Evolutionary conservation across 2,113 vertebrate genomes (phyloP).

Genomic region (Gambusia holbrooki): DNA sequence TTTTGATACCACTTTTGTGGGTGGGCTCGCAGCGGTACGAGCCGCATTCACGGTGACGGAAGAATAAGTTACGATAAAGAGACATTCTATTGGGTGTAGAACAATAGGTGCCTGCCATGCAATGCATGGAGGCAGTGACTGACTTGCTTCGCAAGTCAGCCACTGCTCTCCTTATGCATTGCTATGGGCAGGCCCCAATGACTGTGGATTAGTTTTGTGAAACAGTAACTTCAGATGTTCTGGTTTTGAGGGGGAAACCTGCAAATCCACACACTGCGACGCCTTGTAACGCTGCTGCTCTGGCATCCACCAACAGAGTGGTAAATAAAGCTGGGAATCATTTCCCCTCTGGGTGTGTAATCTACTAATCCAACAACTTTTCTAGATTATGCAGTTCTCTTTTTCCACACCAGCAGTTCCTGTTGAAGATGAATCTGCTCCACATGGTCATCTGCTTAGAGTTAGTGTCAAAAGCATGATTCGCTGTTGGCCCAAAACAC

Average conservation of each 20-base stretch:
- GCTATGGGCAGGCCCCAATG: too few relatives aligned
- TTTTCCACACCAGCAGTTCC: constrained; percentile 28
- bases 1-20: too few relatives aligned
- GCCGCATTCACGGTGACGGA: too few relatives aligned
- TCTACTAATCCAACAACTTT: constrained; percentile 58
- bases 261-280: background rate
- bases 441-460: constrained; percentile 40
- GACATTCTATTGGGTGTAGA: too few relatives aligned
- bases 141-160: too few relatives aligned
- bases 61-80: too few relatives aligned
- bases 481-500: constrained; percentile 14
- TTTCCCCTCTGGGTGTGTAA: constrained; percentile 21
- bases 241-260: constrained; percentile 15
- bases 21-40: too few relatives aligned
- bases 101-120: too few relatives aligned
- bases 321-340: constrained; percentile 13
- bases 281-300: constrained; percentile 24
- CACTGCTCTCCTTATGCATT: too few relatives aligned
- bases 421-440: constrained; percentile 40
- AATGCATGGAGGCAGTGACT: too few relatives aligned
- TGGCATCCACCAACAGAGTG: constrained; percentile 34
- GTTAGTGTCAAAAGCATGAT: constrained; percentile 24
- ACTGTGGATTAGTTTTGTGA: constrained; percentile 6
- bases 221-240: constrained; percentile 1
- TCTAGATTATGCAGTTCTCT: constrained; percentile 38